Conservation (phyloP, 1,140 invertebrate genomes). For the Neodiprion pinetum region DNA sequence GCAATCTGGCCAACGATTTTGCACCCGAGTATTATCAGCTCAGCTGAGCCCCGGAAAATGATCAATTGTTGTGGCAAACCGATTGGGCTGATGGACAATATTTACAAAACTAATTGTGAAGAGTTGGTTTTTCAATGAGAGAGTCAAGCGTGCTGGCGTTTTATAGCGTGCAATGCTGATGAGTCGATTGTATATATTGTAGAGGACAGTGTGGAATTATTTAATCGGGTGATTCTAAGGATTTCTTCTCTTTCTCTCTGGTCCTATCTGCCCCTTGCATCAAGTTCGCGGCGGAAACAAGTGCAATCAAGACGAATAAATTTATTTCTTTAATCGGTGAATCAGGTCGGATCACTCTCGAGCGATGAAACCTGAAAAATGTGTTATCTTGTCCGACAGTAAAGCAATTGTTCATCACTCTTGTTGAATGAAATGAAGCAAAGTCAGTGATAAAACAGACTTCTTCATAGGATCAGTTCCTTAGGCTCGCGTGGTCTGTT, state of each 20-base stretch:
- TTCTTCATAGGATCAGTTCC: neutral
- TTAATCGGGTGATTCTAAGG: slow-evolving; percentile 1
- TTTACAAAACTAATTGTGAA: slow-evolving; percentile 53
- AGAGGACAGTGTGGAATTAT: neutral
- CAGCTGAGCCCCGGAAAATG: slow-evolving; percentile 58
- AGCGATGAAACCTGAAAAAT: no score
- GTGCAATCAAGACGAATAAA: neutral
- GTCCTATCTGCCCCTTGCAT: no score
- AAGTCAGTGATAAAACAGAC: neutral
- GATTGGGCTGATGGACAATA: slow-evolving; percentile 59
- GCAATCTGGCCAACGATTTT: slow-evolving; percentile 89
- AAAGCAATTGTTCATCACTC: no score
- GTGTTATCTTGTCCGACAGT: no score
- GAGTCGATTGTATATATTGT: slow-evolving; percentile 8
- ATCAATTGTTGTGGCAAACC: slow-evolving; percentile 41
- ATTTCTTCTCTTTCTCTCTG: neutral
- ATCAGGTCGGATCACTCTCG: no score
- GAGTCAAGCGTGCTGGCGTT: no score
- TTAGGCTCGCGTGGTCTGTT: neutral
- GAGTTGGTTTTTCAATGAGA: slow-evolving; percentile 25
- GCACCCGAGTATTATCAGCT: slow-evolving; percentile 91
- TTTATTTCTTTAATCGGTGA: no score
- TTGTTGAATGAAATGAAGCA: no score
- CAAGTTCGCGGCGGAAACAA: neutral
- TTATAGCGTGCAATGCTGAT: slow-evolving; percentile 16